Base-by-base conservation (phyloP, 92 coral and sea anemone species). In the Porites evermanni region DNA sequence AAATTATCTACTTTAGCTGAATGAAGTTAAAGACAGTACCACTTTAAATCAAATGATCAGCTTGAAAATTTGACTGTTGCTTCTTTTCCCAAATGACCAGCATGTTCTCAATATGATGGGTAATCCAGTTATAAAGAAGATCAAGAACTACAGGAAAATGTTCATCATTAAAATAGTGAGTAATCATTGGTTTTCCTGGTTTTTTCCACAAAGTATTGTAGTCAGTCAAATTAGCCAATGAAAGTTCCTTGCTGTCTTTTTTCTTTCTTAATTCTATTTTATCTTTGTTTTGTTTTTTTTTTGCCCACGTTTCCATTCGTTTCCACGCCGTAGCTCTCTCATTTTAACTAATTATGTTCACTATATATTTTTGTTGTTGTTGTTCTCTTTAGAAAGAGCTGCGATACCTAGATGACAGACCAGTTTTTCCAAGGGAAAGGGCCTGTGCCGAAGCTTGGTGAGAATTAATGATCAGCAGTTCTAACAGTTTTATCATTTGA, bases 391-490 rank as follows among this genome's bases (percentile, higher is more conserved):
- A 96, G 99, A 96, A 93, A 90, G 90, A 86, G 61, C 92, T 97
- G 44, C 90, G 92, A 66, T 96, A 97, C 85, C 89, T 97, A 12
- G 99, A 97, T 79, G 99, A 97, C 91, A 75, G 99, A 67, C 99
- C 99, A 54, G 99, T 97, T 61, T 97, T 97, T 84, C 98, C 96
- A 59, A 93, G 98, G 75, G 99, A 97, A 79, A 82, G 99, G 29
- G 99, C 99, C 63, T 97, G 99, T 73, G 93, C 93, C 11, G 99
- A 95, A 73, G 99, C 98, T 10, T 97, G 99, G 99, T 97, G 84
- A 82, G 77, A 70, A 21, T 51, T 94, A 24, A 58, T 12, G 19
- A 23, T 38, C 47, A 3, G 0, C 47, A 38, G 4, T 38, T 38
- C 47, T 38, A 38, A 38, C 47, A 38, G 7, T 38, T 38, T 4